Percentiles rank a stretch among this genome's conserved stretches.
Conservation (phyloP, 2,888 invertebrate species). For the Tenthredo scrophulariae region DNA sequence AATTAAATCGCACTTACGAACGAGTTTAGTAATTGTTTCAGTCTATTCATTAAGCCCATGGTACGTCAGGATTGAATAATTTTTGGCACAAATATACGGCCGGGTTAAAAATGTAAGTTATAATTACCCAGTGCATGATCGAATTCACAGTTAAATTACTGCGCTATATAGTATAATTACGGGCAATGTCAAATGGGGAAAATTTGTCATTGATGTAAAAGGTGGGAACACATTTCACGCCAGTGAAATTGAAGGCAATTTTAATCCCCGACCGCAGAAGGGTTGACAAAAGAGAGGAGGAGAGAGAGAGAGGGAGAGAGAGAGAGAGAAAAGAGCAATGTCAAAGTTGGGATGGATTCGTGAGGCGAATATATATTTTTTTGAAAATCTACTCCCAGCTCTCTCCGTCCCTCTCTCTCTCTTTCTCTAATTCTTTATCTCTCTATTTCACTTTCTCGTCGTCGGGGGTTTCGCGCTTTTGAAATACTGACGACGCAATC, state of each 20-base stretch:
- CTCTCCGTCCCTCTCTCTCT: background rate
- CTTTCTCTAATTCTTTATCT: background rate
- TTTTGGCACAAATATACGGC: no score
- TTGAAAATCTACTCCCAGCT: background rate
- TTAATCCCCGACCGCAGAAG: background rate
- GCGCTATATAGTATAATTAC: no score
- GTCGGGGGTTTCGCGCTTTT: background rate
- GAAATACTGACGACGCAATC: background rate
- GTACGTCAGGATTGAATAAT: no score
- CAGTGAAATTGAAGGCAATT: background rate
- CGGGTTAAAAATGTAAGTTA: background rate
- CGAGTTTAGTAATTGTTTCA: no score
- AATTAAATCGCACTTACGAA: no score
- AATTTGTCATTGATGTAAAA: background rate
- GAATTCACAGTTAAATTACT: background rate
- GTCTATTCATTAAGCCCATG: no score
- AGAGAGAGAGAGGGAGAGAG: background rate
- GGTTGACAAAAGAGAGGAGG: background rate
- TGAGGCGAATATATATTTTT: slow-evolving; percentile 9
- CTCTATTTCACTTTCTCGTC: background rate
- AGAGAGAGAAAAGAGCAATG: background rate
- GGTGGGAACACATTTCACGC: background rate
- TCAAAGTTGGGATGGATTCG: background rate
- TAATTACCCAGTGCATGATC: background rate
- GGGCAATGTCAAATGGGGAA: background rate